A percentile compares a stretch with the other conserved stretches of the same genome.
Conservation (phyloP, 2,797 vertebrate genomes). For the Prionace glauca region DNA sequence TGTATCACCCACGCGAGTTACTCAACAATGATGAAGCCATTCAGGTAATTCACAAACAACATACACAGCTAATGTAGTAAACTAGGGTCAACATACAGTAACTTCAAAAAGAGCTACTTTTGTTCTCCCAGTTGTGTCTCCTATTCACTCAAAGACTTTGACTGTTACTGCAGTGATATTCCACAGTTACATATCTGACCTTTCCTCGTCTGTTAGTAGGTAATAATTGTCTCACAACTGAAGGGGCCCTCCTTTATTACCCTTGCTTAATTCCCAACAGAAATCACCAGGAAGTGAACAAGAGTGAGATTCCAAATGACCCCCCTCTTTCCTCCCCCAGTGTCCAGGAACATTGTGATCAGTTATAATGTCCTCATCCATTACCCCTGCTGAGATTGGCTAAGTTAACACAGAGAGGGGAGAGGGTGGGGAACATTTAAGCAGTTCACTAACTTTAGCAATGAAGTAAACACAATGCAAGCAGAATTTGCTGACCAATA, state of each 20-base stretch:
- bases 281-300: background rate
- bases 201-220: background rate
- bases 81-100: constrained; percentile 57
- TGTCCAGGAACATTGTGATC: no score
- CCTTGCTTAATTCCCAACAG: background rate
- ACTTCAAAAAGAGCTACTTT: background rate
- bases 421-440: background rate
- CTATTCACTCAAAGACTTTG: background rate
- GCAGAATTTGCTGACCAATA: background rate
- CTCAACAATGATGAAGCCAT: constrained; percentile 64
- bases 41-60: constrained; percentile 58
- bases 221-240: background rate
- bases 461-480: background rate
- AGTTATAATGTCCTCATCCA: background rate
- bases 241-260: background rate
- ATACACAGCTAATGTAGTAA: background rate
- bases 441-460: background rate
- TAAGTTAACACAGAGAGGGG: background rate
- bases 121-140: background rate
- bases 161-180: background rate
- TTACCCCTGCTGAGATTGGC: background rate
- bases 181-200: background rate
- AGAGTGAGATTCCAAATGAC: background rate
- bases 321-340: background rate
- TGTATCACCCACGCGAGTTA: constrained; percentile 65